Evolutionary conservation across 2,113 vertebrate species (phyloP).

Genomic region (Dicrurus megarhynchus): DNA sequence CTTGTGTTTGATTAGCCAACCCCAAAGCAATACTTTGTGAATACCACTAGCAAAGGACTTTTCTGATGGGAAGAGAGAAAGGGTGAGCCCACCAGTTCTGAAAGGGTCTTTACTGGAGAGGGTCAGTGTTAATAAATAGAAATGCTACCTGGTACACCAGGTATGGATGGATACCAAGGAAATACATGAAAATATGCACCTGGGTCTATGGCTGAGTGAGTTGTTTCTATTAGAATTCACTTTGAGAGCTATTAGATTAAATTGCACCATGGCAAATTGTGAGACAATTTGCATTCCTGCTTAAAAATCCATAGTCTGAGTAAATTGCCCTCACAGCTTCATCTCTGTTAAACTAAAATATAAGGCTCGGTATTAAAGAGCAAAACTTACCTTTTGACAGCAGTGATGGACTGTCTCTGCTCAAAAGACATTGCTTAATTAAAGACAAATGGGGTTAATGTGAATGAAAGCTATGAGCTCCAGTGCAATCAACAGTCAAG

Average conservation of each 20-base stretch:
- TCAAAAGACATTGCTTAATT: slow-evolving; percentile 30
- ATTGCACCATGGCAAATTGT: neutral
- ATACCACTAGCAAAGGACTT: neutral
- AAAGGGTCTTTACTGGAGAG: neutral
- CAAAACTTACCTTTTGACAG: slow-evolving; percentile 7
- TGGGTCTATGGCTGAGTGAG: neutral
- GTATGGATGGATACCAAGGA: neutral
- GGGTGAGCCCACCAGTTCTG: neutral
- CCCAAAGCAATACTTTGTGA: neutral
- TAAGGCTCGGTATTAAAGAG: neutral
- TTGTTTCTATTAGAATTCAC: neutral
- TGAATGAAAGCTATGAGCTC: slow-evolving; percentile 7
- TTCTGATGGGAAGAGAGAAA: neutral
- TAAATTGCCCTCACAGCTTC: neutral
- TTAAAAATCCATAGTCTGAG: neutral
- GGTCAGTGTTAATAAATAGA: neutral
- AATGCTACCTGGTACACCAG: neutral
- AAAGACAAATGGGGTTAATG: slow-evolving; percentile 45
- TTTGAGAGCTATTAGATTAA: neutral
- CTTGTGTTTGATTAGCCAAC: neutral
- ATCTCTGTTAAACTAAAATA: neutral
- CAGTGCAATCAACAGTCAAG: slow-evolving; percentile 14
- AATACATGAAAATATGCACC: neutral
- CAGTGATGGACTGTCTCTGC: neutral
- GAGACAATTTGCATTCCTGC: neutral